Base-by-base conservation (phyloP, 2,797 vertebrate species). In the Mormyrus hasselquistii region DNA sequence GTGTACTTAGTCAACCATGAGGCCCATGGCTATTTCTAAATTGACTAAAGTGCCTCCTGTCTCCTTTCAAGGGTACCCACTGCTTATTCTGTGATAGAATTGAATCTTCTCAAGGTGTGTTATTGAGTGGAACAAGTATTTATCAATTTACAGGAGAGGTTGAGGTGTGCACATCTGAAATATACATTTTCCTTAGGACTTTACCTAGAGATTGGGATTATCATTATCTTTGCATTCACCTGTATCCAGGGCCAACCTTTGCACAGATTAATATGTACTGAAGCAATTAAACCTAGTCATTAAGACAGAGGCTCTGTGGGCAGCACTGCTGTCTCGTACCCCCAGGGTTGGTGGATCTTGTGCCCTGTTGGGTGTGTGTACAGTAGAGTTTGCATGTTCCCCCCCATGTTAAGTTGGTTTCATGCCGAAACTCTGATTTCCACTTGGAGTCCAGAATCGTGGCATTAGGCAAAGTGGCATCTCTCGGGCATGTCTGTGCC, bases 71-170 rank as follows among this genome's bases (percentile, higher is more conserved):
- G 84, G 84, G 52, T 55, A 34, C 49, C 84, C 19, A 38, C 22
- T 16, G 49, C 84, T 86, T 86, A 38, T 86, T 34, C 49, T 85
- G 49, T 86, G 22, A 38, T 55, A 86, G 29, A 52, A 86, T 86
- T 55, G 84, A 86, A 86, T 86, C 50, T 53, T 55, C 12, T 29
- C 47, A 38, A 86, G 84, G 50, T 86, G 84, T 86, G 22, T 86
- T 16, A 19, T 55, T 86, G 84, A 55, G 49, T 38, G 84, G 29
- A 55, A 86, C 49, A 53, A 53, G 49, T 52, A 55, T 86, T 86
- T 55, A 50, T 86, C 50, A 53, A 55, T 86, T 86, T 34, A 29
- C 25, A 53, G 12, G 19, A 55, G 7, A 12, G 25, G 49, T 55
- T 55, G 49, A 29, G 84, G 22, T 86, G 25, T 38, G 50, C 52